Evolutionary conservation across 2,113 vertebrate species (phyloP).

Genomic region (Ploceus nigricollis): DNA sequence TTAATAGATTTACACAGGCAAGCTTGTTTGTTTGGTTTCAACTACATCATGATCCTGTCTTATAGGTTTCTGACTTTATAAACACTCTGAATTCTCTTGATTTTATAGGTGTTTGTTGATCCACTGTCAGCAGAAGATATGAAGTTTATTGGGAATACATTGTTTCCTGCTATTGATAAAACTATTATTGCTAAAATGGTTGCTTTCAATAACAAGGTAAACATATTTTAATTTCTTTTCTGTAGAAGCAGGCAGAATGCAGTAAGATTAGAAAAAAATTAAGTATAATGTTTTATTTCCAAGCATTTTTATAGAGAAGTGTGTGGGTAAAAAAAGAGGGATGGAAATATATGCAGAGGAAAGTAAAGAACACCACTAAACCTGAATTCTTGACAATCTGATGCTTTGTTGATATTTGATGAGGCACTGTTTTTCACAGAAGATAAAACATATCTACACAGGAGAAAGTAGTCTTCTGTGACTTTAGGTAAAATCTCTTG

Average conservation of each 20-base stretch:
- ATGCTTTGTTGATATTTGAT: background rate
- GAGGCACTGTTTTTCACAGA: background rate
- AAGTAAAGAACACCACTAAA: background rate
- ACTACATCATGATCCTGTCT: background rate
- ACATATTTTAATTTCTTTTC: background rate
- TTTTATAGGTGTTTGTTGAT: constrained; percentile 90
- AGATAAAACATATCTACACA: background rate
- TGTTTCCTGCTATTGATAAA: constrained; percentile 88
- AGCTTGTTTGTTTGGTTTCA: constrained; percentile 25
- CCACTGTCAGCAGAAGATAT: constrained; percentile 89
- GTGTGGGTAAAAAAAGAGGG: background rate
- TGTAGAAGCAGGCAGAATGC: background rate
- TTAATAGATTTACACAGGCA: constrained; percentile 97
- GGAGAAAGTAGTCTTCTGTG: background rate
- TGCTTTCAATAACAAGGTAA: constrained; percentile 91
- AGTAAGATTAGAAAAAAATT: background rate
- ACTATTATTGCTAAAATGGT: constrained; percentile 89
- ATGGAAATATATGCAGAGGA: background rate
- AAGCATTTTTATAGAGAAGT: background rate
- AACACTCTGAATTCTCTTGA: background rate
- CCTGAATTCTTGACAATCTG: background rate
- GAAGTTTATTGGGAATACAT: constrained; percentile 86
- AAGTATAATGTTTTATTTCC: background rate
- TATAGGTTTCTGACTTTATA: background rate
- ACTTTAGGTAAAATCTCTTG: background rate